Evolutionary conservation across 2,113 vertebrate species (phyloP).

Genomic region (Fulmarus glacialis): DNA sequence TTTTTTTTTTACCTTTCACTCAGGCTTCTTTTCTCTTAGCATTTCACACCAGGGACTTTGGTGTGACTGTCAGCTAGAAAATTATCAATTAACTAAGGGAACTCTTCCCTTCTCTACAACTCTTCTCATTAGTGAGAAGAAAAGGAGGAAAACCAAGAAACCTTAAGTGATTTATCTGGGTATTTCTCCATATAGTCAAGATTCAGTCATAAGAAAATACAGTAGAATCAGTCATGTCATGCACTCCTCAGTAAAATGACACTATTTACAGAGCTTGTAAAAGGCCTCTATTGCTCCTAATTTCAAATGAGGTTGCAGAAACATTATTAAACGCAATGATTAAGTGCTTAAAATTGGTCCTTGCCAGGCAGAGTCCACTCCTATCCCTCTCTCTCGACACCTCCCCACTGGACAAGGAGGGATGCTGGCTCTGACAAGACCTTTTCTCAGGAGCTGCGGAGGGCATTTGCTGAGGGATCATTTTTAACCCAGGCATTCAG

Average conservation of each 20-base stretch:
- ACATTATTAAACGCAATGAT: background rate
- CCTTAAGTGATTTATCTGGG: background rate
- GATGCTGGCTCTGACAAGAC: background rate
- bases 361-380: background rate
- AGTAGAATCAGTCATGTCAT: background rate
- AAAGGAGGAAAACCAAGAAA: background rate
- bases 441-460: background rate
- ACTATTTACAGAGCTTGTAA: background rate
- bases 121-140: background rate
- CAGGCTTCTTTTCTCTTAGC: background rate
- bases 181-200: background rate
- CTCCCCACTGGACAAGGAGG: background rate
- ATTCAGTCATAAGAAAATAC: background rate
- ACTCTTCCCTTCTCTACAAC: background rate
- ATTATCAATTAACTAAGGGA: conserved; percentile 29
- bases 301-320: background rate
- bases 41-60: background rate
- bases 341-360: background rate
- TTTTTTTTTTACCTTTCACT: background rate
- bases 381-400: background rate
- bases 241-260: background rate
- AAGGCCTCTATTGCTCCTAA: background rate
- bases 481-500: background rate
- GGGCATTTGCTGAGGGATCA: background rate
- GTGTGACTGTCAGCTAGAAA: conserved; percentile 17